Percentiles rank a stretch among this genome's conserved stretches.
phyloP scores from a whole-genome alignment of 2,797 vertebrate genomes.

The Poecilia gillii region DNA sequence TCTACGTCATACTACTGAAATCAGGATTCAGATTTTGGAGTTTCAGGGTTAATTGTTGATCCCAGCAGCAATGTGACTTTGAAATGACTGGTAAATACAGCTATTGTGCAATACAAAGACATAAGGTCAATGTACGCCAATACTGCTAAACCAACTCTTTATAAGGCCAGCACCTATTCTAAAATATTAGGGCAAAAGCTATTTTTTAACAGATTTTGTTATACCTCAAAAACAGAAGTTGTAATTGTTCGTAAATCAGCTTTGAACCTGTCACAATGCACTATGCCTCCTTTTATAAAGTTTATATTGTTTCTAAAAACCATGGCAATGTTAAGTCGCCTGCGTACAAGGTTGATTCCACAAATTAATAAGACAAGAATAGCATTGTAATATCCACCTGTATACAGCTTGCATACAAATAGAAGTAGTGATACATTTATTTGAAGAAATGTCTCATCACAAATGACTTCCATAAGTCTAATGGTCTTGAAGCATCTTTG shows the following conservation, averaged over 20 bases:
- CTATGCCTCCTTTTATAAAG: not conserved
- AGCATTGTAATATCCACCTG: not conserved
- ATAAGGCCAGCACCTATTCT: not conserved
- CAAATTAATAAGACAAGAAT: not conserved
- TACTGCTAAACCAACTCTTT: not conserved
- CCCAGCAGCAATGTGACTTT: not conserved
- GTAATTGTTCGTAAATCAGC: not conserved
- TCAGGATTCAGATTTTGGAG: not conserved
- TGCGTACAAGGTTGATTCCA: conserved; percentile 9
- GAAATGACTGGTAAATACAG: not conserved
- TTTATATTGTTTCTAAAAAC: conserved; percentile 7
- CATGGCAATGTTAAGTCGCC: not conserved
- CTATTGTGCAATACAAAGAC: not conserved
- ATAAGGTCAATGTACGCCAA: not conserved
- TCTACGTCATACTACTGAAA: not conserved
- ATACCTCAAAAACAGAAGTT: not conserved
- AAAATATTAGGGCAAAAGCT: not conserved
- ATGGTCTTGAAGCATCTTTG: conserved; percentile 40
- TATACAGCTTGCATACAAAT: not conserved
- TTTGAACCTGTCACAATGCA: not conserved
- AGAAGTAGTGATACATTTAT: not conserved
- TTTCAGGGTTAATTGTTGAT: not conserved
- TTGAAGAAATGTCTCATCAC: conserved; percentile 27
- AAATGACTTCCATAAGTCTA: conserved; percentile 9
- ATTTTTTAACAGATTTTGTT: not conserved